Evolutionary conservation across 2,888 invertebrate genomes (phyloP).

Genomic region (Eumacrocentrus americanus): DNA sequence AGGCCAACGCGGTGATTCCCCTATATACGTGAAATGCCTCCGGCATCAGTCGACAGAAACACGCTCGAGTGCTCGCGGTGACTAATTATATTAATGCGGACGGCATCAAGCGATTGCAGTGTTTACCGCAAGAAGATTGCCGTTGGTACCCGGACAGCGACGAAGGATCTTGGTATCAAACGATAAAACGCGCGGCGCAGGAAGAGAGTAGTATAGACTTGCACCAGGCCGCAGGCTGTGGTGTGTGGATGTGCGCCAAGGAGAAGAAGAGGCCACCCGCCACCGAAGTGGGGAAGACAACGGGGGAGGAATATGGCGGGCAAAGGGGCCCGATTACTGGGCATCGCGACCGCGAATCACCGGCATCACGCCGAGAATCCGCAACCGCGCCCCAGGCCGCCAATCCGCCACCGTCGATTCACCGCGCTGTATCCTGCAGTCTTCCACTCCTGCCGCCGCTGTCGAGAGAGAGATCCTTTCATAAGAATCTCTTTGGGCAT

Average conservation of each 20-base stretch:
- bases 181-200: slow-evolving; percentile 38
- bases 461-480: slow-evolving; percentile 31
- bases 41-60: slow-evolving; percentile 36
- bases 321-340: slow-evolving; percentile 58
- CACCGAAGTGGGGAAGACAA: slow-evolving; percentile 32
- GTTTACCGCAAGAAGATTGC: slow-evolving; percentile 57
- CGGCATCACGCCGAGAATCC: slow-evolving; percentile 61
- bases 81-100: slow-evolving; percentile 62
- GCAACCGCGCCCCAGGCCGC: slow-evolving; percentile 60
- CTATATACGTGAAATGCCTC: slow-evolving; percentile 41
- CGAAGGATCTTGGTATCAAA: slow-evolving; percentile 46
- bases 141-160: slow-evolving; percentile 40
- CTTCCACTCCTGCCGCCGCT: slow-evolving; percentile 25
- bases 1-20: slow-evolving; percentile 25
- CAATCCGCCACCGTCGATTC: slow-evolving; percentile 57
- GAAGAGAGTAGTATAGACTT: not conserved
- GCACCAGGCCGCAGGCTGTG: slow-evolving; percentile 16
- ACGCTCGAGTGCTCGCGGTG: slow-evolving; percentile 55
- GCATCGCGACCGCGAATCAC: slow-evolving; percentile 60
- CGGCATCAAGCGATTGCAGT: slow-evolving; percentile 60
- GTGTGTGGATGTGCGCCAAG: slow-evolving; percentile 19
- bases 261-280: not conserved
- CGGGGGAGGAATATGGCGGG: slow-evolving; percentile 55
- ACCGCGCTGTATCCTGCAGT: too few species aligned
- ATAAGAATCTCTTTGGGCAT: not conserved